A percentile compares a stretch with the other conserved stretches of the same genome.
Conservation (phyloP, 2,797 vertebrate species). For the Naso thynnoides region DNA sequence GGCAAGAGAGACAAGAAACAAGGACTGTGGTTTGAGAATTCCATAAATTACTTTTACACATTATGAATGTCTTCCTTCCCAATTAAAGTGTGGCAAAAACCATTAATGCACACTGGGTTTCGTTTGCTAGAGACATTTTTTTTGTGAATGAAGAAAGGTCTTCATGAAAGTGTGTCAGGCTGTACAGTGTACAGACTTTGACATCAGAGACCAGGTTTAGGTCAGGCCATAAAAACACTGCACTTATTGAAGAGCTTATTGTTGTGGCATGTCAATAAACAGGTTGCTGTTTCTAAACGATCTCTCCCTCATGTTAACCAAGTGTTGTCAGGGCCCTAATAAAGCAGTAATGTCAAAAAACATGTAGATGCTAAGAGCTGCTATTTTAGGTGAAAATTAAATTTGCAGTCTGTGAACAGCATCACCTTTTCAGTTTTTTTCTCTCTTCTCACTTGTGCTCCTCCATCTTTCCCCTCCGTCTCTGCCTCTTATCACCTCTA, state of each 20-base stretch:
- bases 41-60: not conserved
- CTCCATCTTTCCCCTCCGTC: not conserved
- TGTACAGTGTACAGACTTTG: no score
- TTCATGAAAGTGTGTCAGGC: no score
- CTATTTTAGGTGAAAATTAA: not conserved
- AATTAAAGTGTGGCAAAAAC: not conserved
- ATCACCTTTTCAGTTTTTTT: not conserved
- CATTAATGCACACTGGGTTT: not conserved
- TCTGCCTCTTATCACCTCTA: slow-evolving; percentile 12
- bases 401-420: not conserved
- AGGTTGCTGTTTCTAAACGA: not conserved
- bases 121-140: not conserved
- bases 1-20: not conserved
- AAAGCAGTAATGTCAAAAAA: not conserved
- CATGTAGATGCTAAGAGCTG: no score
- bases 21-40: not conserved
- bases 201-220: not conserved
- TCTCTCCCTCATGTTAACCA: not conserved
- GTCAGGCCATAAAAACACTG: not conserved
- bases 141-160: not conserved
- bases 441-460: not conserved
- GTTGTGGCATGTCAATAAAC: not conserved
- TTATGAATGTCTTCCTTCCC: not conserved
- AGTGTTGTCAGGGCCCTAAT: not conserved
- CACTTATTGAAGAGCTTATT: not conserved